These are phyloP conservation scores for Drosophila rellima DNA, from an alignment of 2,888 invertebrate genomes.

Conservation along the genomic window DNA sequence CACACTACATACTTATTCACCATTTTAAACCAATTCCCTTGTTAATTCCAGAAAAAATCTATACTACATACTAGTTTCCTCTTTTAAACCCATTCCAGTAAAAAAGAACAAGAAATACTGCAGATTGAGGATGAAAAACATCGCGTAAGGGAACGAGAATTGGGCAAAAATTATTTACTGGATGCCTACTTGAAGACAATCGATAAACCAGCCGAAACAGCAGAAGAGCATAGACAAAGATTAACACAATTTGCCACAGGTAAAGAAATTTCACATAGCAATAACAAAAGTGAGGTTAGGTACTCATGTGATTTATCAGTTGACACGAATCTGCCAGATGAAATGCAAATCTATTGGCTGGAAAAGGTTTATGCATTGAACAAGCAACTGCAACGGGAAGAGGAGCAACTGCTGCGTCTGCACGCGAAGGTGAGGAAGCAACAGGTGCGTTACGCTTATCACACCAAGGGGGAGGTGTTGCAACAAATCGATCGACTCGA, in stretches of 20 bases:
- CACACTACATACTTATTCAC: too few relatives aligned
- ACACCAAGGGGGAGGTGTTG: slow-evolving; percentile 78
- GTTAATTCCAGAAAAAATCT: neutral
- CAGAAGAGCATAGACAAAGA: slow-evolving; percentile 18
- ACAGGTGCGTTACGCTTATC: slow-evolving; percentile 78
- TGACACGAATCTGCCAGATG: slow-evolving; percentile 43
- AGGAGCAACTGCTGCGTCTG: slow-evolving; percentile 90
- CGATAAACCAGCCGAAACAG: slow-evolving; percentile 78
- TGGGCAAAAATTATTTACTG: slow-evolving; percentile 92
- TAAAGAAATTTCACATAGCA: neutral
- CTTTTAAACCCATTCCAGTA: slow-evolving; percentile 84
- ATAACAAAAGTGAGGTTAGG: slow-evolving; percentile 14
- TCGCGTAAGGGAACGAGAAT: slow-evolving; percentile 90
- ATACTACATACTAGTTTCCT: too few relatives aligned
- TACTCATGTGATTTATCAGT: neutral
- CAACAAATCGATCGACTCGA: slow-evolving; percentile 86
- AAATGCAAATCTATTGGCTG: slow-evolving; percentile 89
- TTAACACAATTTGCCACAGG: slow-evolving; percentile 11
- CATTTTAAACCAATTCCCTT: too few relatives aligned
- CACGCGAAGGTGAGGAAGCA: slow-evolving; percentile 89
- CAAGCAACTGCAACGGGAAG: slow-evolving; percentile 90
- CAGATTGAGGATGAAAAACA: slow-evolving; percentile 92
- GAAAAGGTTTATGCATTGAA: slow-evolving; percentile 91
- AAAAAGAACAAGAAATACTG: slow-evolving; percentile 92
- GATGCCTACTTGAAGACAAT: slow-evolving; percentile 91